phyloP scores from a whole-genome alignment of 2,888 invertebrate genomes.

The Cistogaster globosa region DNA sequence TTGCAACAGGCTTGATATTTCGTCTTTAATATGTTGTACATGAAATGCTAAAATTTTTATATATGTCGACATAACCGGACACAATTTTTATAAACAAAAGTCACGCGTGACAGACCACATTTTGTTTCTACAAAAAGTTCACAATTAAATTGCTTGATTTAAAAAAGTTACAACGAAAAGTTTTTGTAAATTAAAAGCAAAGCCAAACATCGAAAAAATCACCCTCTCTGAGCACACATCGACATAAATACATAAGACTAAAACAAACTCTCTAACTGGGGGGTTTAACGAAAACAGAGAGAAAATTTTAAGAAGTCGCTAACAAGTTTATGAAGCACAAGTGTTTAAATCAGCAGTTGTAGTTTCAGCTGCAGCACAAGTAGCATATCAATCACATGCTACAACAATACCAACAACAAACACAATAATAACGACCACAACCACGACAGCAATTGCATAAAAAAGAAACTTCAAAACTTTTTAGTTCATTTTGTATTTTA shows the following conservation, averaged over 20 bases:
- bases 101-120: too few species aligned
- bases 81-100: too few species aligned
- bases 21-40: too few species aligned
- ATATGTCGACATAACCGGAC: too few species aligned
- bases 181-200: too few species aligned
- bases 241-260: constrained; percentile 6
- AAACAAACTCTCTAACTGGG: constrained; percentile 47
- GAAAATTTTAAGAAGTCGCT: constrained; percentile 22
- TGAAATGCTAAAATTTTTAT: too few species aligned
- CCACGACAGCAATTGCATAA: constrained; percentile 23
- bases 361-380: constrained; percentile 58
- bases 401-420: constrained; percentile 55
- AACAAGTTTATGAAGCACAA: constrained; percentile 71
- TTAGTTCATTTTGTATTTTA: constrained; percentile 27
- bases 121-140: too few species aligned
- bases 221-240: background rate
- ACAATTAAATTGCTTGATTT: too few species aligned
- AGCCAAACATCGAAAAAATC: background rate
- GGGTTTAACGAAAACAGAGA: constrained; percentile 52
- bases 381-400: constrained; percentile 72
- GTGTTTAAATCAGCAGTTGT: constrained; percentile 70
- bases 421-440: constrained; percentile 52
- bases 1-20: too few species aligned
- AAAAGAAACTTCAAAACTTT: constrained; percentile 36
- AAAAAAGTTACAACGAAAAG: too few species aligned